Evolutionary conservation across 2,797 vertebrate species (phyloP), one percentile per base, ranked within the genome.

Genomic region (Carapus acus): DNA sequence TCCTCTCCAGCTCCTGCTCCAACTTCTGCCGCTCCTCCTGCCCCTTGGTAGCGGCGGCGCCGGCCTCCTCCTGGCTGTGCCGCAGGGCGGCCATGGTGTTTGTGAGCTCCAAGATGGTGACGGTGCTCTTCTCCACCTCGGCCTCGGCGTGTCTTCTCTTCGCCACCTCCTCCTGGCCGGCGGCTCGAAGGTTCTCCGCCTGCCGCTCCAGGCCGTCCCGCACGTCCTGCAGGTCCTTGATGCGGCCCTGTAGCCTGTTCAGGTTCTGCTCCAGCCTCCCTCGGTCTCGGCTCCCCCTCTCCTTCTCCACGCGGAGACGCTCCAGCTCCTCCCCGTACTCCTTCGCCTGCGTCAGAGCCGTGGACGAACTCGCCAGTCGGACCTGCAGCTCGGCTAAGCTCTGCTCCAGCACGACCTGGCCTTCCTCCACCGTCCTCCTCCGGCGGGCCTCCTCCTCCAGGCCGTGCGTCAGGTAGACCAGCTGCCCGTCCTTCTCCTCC

Each of bases 211-310:
- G 74, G 8, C 83, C 87, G 76, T 91, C 89, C 45, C 92, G 88
- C 51, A 92, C 87, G 23, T 75, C 65, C 67, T 96, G 93, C 51
- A 95, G 78, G 46, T 97, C 94, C 75, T 91, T 94, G 21, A 93
- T 66, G 6, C 89, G 92, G 43, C 61, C 83, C 76, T 96, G 93
- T 54, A 92, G 80, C 45, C 88, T 84, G 1, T 48, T 67, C 7
- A 88, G 68, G 48, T 91, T 94, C 83, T 93, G 88, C 59, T 97
- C 93, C 45, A 84, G 83, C 56, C 89, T 81, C 13, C 75, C 80
- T 54, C 87, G 87, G 75, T 96, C 93, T 49, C 84, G 88, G 0
- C 74, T 85, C 52, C 93, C 75, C 71, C 89, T 90, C 58, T 96
- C 91, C 22, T 90, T 85, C 62, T 96, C 90, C 12, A 89, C 67